Evolutionary conservation across 2,113 vertebrate genomes (phyloP).

Genomic region (Lamprotornis superbus): DNA sequence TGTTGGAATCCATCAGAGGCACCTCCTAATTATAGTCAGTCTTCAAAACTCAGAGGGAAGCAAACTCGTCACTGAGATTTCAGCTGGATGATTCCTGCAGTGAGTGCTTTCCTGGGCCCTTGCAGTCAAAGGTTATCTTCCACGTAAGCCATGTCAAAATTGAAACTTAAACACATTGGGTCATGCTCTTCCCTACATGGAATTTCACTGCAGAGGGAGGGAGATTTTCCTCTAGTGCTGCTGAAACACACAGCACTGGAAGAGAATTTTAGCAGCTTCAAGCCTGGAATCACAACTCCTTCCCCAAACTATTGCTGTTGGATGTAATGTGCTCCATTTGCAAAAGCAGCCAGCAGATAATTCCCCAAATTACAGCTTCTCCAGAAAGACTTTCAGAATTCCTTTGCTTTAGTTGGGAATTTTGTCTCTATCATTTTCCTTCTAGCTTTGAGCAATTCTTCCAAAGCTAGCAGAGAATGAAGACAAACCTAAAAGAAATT

Average conservation of each 20-base stretch:
- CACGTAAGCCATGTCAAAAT: background rate
- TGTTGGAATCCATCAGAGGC: conserved; percentile 55
- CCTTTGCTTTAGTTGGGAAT: background rate
- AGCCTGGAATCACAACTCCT: background rate
- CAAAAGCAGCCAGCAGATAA: background rate
- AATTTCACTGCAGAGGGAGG: background rate
- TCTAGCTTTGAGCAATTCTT: background rate
- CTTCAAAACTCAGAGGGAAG: conserved; percentile 25
- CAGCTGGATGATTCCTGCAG: background rate
- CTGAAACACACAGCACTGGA: background rate
- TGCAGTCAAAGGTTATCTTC: conserved; percentile 51
- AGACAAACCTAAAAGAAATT: background rate
- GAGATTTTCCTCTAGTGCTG: background rate
- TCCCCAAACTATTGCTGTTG: background rate
- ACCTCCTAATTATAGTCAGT: conserved; percentile 46
- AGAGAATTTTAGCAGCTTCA: background rate
- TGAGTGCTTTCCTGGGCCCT: background rate
- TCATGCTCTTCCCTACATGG: background rate
- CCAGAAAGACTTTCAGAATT: background rate
- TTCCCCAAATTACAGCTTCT: background rate
- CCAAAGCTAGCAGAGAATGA: background rate
- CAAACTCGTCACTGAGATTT: background rate
- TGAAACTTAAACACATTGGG: background rate
- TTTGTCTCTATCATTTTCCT: background rate
- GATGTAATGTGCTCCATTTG: background rate